Evolutionary conservation across 2,113 vertebrate genomes (phyloP).

Genomic region (Scytalopus superciliaris): DNA sequence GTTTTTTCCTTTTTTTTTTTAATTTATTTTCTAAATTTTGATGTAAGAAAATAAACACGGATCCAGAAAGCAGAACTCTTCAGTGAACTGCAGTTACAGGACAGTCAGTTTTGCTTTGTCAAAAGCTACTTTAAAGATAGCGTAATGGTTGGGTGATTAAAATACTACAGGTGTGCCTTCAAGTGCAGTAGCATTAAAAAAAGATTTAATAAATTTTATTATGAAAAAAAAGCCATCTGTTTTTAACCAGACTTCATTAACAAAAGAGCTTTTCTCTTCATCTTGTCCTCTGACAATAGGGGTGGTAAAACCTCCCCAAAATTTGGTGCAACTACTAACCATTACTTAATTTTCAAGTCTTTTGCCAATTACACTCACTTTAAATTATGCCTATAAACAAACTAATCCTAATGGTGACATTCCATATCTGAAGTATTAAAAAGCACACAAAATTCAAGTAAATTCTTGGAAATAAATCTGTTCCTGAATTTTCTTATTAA

Average conservation of each 20-base stretch:
- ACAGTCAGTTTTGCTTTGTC: slow-evolving; percentile 28
- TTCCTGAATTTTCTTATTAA: neutral
- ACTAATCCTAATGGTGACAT: neutral
- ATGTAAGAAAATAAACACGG: neutral
- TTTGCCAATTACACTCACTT: neutral
- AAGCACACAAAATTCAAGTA: neutral
- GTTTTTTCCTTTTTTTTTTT: neutral
- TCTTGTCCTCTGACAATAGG: neutral
- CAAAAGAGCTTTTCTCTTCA: neutral
- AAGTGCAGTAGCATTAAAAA: neutral
- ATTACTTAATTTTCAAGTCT: neutral
- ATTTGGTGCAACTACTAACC: neutral
- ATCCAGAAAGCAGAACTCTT: slow-evolving; percentile 44
- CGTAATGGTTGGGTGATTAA: neutral
- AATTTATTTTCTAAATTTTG: neutral
- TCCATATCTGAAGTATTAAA: neutral
- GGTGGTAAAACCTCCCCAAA: neutral
- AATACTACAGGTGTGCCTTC: neutral
- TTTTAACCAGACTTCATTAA: neutral
- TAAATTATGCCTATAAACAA: neutral
- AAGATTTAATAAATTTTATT: neutral
- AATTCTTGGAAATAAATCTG: neutral
- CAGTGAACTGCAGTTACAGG: slow-evolving; percentile 53
- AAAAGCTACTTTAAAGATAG: slow-evolving; percentile 17
- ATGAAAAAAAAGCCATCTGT: neutral